Evolutionary conservation across 2,888 invertebrate species (phyloP).

Genomic region (Calliopum simillimum): DNA sequence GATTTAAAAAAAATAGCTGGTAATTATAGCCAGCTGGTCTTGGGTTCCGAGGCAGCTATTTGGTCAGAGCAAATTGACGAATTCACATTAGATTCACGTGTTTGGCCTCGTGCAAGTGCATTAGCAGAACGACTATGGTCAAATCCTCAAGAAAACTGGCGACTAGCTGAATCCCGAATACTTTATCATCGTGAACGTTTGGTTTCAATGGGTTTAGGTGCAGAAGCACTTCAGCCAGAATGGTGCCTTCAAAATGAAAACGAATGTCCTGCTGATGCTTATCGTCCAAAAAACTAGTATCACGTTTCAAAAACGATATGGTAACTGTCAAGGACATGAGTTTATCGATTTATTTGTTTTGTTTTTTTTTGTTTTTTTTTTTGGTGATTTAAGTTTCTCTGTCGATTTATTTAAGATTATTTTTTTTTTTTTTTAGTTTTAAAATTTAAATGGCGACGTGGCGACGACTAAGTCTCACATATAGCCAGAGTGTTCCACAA

Average conservation of each 20-base stretch:
- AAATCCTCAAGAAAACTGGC: conserved; percentile 76
- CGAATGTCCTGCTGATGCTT: conserved; percentile 70
- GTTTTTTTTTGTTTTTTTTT: too few relatives aligned
- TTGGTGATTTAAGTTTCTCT: too few relatives aligned
- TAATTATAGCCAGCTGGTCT: conserved; percentile 68
- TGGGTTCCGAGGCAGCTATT: conserved; percentile 84
- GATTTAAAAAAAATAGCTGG: conserved; percentile 74
- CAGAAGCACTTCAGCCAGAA: conserved; percentile 83
- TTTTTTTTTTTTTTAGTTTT: too few relatives aligned
- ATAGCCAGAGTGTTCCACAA: too few relatives aligned
- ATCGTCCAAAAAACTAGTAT: conserved; percentile 36
- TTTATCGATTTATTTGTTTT: background rate
- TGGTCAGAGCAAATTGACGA: conserved; percentile 89
- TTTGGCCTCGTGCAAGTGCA: conserved; percentile 90
- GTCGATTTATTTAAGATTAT: too few relatives aligned
- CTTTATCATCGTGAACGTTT: conserved; percentile 77
- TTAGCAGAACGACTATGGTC: conserved; percentile 87
- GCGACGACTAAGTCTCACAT: too few relatives aligned
- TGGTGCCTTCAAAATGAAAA: conserved; percentile 89
- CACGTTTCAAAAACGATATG: background rate
- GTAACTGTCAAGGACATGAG: background rate
- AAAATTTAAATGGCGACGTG: too few relatives aligned
- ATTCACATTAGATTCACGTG: conserved; percentile 74
- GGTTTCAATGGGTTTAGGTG: conserved; percentile 73
- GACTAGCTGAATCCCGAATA: conserved; percentile 78